Evolutionary conservation across 2,797 vertebrate genomes (phyloP).

Genomic region (Natrix natrix): DNA sequence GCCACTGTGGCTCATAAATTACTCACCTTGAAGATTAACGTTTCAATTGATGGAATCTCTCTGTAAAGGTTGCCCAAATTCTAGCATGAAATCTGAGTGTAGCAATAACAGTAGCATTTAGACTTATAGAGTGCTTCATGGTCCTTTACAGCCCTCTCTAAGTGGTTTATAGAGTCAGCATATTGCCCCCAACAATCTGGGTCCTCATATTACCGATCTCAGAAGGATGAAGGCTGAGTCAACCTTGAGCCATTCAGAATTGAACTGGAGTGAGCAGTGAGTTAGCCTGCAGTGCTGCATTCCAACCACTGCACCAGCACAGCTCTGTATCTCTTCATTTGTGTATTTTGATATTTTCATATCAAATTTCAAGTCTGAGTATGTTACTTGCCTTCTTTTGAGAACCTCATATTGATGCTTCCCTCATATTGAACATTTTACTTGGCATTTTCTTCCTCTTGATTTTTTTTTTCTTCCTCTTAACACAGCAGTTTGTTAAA

Average conservation of each 20-base stretch:
- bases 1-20: no score
- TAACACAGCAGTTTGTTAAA: not conserved
- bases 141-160: not conserved
- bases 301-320: not conserved
- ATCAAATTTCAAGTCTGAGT: not conserved
- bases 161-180: not conserved
- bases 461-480: not conserved
- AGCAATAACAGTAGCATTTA: not conserved
- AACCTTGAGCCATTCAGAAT: not conserved
- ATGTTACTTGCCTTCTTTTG: not conserved
- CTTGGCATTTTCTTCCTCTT: not conserved
- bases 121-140: not conserved
- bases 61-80: not conserved
- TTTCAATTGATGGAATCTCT: not conserved
- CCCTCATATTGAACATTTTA: not conserved
- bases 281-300: not conserved
- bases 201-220: not conserved
- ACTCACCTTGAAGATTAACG: not conserved
- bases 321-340: not conserved
- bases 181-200: not conserved
- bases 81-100: not conserved
- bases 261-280: not conserved
- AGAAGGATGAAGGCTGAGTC: not conserved
- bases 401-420: not conserved
- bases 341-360: not conserved